Evolutionary conservation across 2,113 vertebrate genomes (phyloP), one percentile per base, ranked within the genome.

Genomic region (Physeter macrocephalus): DNA sequence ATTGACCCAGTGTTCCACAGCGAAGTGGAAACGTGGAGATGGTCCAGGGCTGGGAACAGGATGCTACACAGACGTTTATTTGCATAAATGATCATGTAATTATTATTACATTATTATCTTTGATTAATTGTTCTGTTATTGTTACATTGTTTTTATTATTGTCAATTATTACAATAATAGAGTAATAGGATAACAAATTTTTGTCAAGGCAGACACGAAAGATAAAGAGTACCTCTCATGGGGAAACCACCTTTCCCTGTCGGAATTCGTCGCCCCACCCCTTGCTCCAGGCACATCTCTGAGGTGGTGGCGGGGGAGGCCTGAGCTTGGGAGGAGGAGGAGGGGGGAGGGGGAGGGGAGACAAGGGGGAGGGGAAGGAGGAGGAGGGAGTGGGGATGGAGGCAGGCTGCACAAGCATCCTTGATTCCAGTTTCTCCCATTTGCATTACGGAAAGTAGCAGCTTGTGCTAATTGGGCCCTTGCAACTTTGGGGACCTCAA

Each of bases 41-140:
- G 10, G 1, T n/a, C n/a, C 31, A 17, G 29, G 46, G 46, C 25
- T 36, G 6, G 2, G 1, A 34, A 27, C 1, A 34, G 0, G 8
- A 25, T 88, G 57, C 62, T 14, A 1, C 14, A 1, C 0, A 0
- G n/a, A 18, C 20, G 12, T 10, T 1, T 2, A 2, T 23, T 7
- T 27, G 41, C 80, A 2, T 10, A 4, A 17, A 21, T 8, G 36
- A 10, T 31, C 43, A 0, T 5, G 36, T 7, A 2, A 2, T 29
- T 21, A n/a, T 67, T 1, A 39, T 27, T 3, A 2, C 3, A 21
- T 4, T 7, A 8, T 49, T 39, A 6, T 34, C 4, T 4, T 21
- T 23, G 17, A 34, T 57, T 18, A 69, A 34, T 8, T 3, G 75
- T 67, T 25, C 34, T 39, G 27, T 39, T 27, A 74, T 34, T 20